phyloP scores from a whole-genome alignment of 2,113 vertebrate genomes.

The Herpailurus yagouaroundi region DNA sequence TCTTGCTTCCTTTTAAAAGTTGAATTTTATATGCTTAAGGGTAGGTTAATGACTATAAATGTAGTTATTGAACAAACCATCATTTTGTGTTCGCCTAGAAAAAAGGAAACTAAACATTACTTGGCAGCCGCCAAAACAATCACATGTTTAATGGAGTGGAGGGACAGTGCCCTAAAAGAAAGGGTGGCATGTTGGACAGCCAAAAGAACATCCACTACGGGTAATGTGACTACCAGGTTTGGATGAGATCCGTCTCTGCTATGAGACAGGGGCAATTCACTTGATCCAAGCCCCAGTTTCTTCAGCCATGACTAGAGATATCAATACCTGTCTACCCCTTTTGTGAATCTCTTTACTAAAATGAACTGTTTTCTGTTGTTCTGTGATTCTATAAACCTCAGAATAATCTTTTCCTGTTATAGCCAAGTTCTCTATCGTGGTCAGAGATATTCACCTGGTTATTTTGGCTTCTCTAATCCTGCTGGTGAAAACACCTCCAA shows the following conservation, averaged over 20 bases:
- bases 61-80: not conserved
- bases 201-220: not conserved
- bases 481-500: not conserved
- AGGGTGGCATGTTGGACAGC: not conserved
- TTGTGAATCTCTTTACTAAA: not conserved
- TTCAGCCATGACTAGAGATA: not conserved
- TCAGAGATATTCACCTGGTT: not conserved
- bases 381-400: not conserved
- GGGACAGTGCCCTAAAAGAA: not conserved
- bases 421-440: not conserved
- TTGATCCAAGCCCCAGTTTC: not conserved
- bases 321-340: not conserved
- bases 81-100: not conserved
- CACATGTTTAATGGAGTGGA: not conserved
- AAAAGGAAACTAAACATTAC: not conserved
- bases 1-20: not conserved
- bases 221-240: not conserved
- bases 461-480: conserved; percentile 33
- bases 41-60: not conserved
- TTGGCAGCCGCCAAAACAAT: not conserved
- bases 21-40: not conserved
- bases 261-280: not conserved
- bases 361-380: not conserved
- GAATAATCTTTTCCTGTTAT: not conserved
- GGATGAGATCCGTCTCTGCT: not conserved